Conservation (phyloP, 2,113 vertebrate species). For the Lipophrys pholis region DNA sequence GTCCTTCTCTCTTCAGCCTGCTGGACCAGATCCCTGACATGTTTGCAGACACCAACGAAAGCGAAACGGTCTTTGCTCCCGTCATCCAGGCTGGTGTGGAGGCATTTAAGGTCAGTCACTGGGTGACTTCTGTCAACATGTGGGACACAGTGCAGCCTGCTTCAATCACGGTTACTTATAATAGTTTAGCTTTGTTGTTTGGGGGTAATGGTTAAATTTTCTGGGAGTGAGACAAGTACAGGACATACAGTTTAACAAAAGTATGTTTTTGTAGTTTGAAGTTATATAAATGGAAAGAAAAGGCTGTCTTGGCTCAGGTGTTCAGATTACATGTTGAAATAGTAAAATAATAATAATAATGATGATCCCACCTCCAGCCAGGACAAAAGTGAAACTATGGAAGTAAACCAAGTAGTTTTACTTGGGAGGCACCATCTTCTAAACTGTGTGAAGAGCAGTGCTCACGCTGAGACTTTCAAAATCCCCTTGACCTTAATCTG, state of each 20-base stretch:
- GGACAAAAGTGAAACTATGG: too few species aligned
- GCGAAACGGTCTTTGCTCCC: constrained; percentile 93
- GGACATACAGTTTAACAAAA: background rate
- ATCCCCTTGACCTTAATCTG: too few species aligned
- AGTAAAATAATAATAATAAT: too few species aligned
- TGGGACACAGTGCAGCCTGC: background rate
- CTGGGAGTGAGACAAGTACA: constrained; percentile 4
- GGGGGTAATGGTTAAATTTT: background rate
- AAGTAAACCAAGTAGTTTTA: too few species aligned
- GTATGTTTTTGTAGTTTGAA: too few species aligned
- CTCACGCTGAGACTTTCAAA: too few species aligned
- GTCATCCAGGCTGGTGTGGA: constrained; percentile 96
- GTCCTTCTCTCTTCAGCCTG: constrained; percentile 79
- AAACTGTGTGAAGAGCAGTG: too few species aligned
- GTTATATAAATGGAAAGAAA: too few species aligned
- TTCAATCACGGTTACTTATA: background rate
- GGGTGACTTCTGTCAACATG: constrained; percentile 28
- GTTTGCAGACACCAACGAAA: constrained; percentile 94
- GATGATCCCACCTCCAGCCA: too few species aligned
- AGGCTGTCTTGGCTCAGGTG: too few species aligned
- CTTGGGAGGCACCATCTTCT: too few species aligned
- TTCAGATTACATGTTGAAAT: too few species aligned
- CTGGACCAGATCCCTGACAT: constrained; percentile 97
- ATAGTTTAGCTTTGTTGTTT: background rate
- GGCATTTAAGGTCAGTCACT: constrained; percentile 90